A percentile compares a stretch with the other conserved stretches of the same genome.
These are phyloP conservation scores for Ceyx melanurus DNA, from an alignment of 2,113 vertebrate species.

Conservation along the genomic window DNA sequence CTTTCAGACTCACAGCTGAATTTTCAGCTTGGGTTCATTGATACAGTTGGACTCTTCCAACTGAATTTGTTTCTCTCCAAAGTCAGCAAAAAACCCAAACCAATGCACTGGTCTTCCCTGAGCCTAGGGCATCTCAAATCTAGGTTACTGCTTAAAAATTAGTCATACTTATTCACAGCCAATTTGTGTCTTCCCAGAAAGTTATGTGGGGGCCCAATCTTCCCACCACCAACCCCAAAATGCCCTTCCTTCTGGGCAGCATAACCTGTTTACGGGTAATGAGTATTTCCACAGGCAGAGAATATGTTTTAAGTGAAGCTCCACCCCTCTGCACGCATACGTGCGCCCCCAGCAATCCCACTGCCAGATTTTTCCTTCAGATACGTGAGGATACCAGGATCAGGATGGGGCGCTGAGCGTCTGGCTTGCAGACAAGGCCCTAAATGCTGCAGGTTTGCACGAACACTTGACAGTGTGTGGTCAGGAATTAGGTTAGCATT, in stretches of 20 bases:
- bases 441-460: neutral
- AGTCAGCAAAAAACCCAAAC: neutral
- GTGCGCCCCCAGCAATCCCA: accelerated
- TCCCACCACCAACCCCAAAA: neutral
- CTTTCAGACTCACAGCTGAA: neutral
- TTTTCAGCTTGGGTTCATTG: neutral
- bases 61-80: neutral
- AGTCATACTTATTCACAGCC: neutral
- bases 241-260: neutral
- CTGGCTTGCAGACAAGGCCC: neutral
- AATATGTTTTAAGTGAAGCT: neutral
- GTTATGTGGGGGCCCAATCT: neutral
- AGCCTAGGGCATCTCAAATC: neutral
- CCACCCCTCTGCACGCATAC: accelerated
- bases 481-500: conserved; percentile 18
- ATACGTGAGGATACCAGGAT: neutral
- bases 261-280: accelerated
- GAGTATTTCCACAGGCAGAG: neutral
- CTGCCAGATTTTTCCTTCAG: neutral
- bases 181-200: neutral
- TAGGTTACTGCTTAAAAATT: neutral
- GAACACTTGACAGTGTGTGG: neutral
- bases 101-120: neutral
- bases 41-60: neutral
- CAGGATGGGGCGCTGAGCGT: accelerated